These are phyloP conservation scores for Haplotaxodon microlepis DNA, from an alignment of 2,113 vertebrate species.

Conservation along the genomic window DNA sequence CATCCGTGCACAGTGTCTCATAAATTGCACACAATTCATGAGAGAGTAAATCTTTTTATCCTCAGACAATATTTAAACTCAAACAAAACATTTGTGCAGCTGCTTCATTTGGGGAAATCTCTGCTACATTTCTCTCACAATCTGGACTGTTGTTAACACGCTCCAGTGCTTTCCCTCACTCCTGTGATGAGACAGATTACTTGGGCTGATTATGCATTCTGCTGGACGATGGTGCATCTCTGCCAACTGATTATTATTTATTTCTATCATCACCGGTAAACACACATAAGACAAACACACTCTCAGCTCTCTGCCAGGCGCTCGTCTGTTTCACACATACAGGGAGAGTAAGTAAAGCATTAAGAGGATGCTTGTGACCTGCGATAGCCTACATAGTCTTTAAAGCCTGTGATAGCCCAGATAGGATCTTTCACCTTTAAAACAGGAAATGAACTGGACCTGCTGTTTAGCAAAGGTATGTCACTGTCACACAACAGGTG, in stretches of 20 bases:
- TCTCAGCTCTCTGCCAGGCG: not conserved
- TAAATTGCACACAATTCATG: not conserved
- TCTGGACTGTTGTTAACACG: not conserved
- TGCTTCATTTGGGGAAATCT: not conserved
- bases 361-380: constrained; percentile 12
- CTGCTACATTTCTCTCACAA: not conserved
- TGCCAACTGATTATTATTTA: not conserved
- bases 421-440: not conserved
- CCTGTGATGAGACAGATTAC: not conserved
- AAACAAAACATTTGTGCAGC: not conserved
- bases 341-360: not conserved
- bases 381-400: not conserved
- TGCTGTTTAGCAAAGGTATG: not conserved
- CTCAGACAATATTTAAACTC: not conserved
- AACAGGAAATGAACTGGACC: not conserved
- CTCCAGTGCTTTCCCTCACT: not conserved
- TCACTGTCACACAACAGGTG: not conserved
- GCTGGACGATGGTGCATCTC: not conserved
- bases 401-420: not conserved
- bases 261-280: not conserved
- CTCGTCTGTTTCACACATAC: not conserved
- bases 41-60: constrained; percentile 13
- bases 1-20: not conserved
- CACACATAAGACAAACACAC: not conserved
- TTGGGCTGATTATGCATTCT: not conserved